Base-by-base conservation (phyloP, 2,888 invertebrate species). In the Ochropleura leucogaster region DNA sequence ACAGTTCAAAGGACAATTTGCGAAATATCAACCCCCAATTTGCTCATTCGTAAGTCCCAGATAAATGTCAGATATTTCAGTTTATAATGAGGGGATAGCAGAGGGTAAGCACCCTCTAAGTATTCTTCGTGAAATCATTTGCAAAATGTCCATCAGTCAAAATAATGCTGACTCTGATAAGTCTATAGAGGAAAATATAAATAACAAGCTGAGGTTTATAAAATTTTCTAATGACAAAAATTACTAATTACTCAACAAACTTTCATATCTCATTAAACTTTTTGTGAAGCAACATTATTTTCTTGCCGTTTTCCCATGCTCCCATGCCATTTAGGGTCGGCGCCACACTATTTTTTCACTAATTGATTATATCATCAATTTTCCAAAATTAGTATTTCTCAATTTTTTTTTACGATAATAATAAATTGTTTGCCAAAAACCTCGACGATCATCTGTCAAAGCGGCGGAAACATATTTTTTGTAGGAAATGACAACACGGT, bases 51-150 rank as follows among this genome's bases (percentile, higher is more conserved):
- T 59, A 68, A 57, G 51, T 64, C 55, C 9, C 40, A n/a, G 68
- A 80, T 72, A 67, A 69, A 57, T 81, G 80, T 80, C 80, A 72
- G 53, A 69, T 53, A 68, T 63, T 57, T 72, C 47, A 72, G 4
- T 46, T 0, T 16, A 12, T 69, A 80, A 80, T 80, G 62, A 76
- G 71, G 16, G 57, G 30, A 47, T 10, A 57, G 47, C 68, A 69
- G 6, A 14, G 14, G 49, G 40, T 47, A 42, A 49, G 46, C 40
- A 72, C 40, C 40, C 57, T 59, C 30, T 66, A n/a, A 60, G 53
- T 72, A 59, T 79, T 68, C 0, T 55, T 46, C 55, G 47, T 44
- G 44, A 40, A 69, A 65, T 80, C 59, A 75, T 80, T 80, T 60
- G 12, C 40, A 70, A 74, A 67, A 10, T 49, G 59, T 70, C 74